These are phyloP conservation scores for Pterocles orientalis DNA, from an alignment of 2,113 vertebrate species.

Conservation along the genomic window DNA sequence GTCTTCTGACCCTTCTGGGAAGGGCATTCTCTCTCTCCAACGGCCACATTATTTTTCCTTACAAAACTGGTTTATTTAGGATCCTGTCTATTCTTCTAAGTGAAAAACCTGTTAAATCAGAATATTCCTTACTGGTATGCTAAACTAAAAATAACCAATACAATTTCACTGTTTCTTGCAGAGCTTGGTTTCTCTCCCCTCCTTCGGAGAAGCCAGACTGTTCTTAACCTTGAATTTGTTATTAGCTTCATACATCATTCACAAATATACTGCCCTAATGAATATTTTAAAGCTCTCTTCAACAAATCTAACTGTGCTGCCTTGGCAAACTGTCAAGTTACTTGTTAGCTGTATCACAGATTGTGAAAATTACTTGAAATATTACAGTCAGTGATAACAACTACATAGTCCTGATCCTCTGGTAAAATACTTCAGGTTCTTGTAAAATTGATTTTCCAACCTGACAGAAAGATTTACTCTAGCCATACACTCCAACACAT, in stretches of 20 bases:
- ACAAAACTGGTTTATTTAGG: not conserved
- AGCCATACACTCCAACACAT: not conserved
- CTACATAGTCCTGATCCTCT: not conserved
- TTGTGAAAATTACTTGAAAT: slow-evolving; percentile 35
- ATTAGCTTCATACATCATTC: slow-evolving; percentile 18
- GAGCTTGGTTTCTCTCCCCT: not conserved
- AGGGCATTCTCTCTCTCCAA: not conserved
- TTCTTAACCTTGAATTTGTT: slow-evolving; percentile 39
- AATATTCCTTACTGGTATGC: not conserved
- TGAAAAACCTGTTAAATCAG: not conserved
- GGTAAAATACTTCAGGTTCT: not conserved
- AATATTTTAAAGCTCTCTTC: slow-evolving; percentile 56
- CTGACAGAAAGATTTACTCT: not conserved
- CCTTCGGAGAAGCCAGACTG: not conserved
- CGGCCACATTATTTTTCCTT: not conserved
- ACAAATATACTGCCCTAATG: slow-evolving; percentile 15
- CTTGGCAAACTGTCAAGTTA: slow-evolving; percentile 3
- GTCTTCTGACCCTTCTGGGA: not conserved
- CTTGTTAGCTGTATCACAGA: not conserved
- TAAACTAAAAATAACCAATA: not conserved
- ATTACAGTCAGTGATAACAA: not conserved
- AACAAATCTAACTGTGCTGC: not conserved
- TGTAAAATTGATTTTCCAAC: slow-evolving; percentile 8
- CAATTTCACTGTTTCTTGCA: not conserved
- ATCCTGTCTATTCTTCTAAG: not conserved